phyloP scores from a whole-genome alignment of 2,888 invertebrate species.

The Scotopteryx bipunctaria region DNA sequence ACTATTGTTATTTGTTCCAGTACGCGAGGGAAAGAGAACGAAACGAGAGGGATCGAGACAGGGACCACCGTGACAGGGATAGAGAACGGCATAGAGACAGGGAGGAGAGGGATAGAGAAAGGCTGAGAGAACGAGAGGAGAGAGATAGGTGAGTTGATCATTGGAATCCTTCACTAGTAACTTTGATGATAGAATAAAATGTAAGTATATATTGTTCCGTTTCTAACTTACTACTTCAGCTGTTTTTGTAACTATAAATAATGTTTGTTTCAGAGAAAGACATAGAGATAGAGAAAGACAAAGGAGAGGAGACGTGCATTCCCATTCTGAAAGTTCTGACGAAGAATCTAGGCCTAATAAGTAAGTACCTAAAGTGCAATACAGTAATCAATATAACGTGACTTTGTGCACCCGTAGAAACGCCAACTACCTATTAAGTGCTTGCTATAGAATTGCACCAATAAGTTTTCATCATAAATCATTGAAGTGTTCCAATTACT shows the following conservation, averaged over 20 bases:
- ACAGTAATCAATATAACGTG: no score
- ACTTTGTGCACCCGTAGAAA: no score
- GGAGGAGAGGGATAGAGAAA: constrained; percentile 84
- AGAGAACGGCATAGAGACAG: constrained; percentile 83
- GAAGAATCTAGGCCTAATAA: constrained; percentile 85
- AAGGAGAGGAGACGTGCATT: constrained; percentile 69
- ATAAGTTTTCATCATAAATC: no score
- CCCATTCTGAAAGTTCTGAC: constrained; percentile 85
- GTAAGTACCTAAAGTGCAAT: constrained; percentile 64
- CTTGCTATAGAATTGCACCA: no score
- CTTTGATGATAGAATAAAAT: no score
- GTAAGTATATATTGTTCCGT: no score
- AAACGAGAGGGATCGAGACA: constrained; percentile 81
- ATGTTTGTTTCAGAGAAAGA: constrained; percentile 65
- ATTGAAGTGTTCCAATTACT: no score
- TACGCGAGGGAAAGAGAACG: constrained; percentile 80
- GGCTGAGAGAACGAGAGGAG: constrained; percentile 80
- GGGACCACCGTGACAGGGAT: constrained; percentile 84
- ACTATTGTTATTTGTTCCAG: constrained; percentile 70
- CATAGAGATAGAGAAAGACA: constrained; percentile 78
- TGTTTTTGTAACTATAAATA: no score
- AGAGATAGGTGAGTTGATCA: constrained; percentile 66
- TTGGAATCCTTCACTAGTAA: no score
- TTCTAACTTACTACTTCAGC: no score
- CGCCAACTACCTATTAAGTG: no score